phyloP scores from a whole-genome alignment of 2,888 invertebrate species.

The Leptura quadrifasciata region DNA sequence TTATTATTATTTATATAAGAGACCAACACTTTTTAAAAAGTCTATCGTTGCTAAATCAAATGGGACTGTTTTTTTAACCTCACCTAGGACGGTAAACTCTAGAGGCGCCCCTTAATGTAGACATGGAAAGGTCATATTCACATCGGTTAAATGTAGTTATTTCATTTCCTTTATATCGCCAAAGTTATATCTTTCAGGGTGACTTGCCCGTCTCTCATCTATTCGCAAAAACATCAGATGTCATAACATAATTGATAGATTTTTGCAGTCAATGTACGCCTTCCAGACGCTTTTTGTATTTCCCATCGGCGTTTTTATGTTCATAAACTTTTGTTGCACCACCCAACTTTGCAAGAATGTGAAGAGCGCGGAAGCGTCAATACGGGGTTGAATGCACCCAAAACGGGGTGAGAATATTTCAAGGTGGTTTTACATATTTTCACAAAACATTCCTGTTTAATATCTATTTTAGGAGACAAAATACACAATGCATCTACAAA shows the following conservation, averaged over 20 bases:
- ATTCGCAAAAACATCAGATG: not conserved
- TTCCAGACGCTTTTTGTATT: not conserved
- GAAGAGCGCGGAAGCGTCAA: not conserved
- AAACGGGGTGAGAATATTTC: not conserved
- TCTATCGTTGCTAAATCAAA: too few relatives aligned
- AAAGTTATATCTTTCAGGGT: not conserved
- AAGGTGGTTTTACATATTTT: not conserved
- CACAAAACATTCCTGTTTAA: constrained; percentile 3
- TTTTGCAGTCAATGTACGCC: not conserved
- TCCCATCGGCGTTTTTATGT: not conserved
- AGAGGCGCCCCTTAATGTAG: too few relatives aligned
- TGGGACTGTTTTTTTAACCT: too few relatives aligned
- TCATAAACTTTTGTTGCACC: not conserved
- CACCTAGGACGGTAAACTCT: too few relatives aligned
- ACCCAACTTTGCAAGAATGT: not conserved
- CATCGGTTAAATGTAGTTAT: not conserved
- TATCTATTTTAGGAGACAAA: constrained; percentile 1
- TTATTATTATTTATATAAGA: too few relatives aligned
- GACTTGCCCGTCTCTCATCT: not conserved
- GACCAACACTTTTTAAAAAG: too few relatives aligned
- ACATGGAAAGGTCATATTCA: not conserved
- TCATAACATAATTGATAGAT: not conserved
- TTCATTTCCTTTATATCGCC: not conserved
- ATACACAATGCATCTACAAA: not conserved
- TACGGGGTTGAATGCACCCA: constrained; percentile 7